A percentile compares a stretch with the other conserved stretches of the same genome.
Evolutionary conservation across 2,888 invertebrate species (phyloP).

Genomic region (Tribolium freemani): DNA sequence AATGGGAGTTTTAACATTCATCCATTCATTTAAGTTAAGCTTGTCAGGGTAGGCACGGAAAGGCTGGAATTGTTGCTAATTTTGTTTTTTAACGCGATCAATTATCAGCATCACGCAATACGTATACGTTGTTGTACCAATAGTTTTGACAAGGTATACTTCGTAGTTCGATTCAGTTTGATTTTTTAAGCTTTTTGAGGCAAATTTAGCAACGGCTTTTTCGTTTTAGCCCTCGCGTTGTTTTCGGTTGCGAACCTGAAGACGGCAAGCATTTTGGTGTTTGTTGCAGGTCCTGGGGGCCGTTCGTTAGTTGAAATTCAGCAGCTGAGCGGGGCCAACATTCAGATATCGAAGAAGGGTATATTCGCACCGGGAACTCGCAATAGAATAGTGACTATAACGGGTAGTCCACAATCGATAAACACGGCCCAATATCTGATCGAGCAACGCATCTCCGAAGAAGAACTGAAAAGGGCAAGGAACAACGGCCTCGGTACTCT

Average conservation of each 20-base stretch:
- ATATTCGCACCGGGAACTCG: conserved; percentile 97
- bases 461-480: conserved; percentile 94
- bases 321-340: conserved; percentile 96
- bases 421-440: conserved; percentile 94
- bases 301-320: conserved; percentile 97
- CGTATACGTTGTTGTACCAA: no score
- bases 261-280: background rate
- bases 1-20: conserved; percentile 56
- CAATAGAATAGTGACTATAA: conserved; percentile 97
- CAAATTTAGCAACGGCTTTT: background rate
- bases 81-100: background rate
- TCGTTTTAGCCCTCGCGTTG: background rate
- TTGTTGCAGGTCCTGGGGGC: conserved; percentile 85
- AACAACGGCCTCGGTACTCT: conserved; percentile 79
- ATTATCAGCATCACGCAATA: background rate
- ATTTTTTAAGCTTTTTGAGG: background rate
- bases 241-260: background rate
- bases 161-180: no score
- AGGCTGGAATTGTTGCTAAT: background rate
- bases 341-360: conserved; percentile 99
- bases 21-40: conserved; percentile 17
- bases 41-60: background rate
- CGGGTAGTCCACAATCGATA: conserved; percentile 90
- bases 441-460: conserved; percentile 96
- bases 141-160: no score